These are phyloP conservation scores for Parauchenoglanis punctatus DNA, from an alignment of 2,797 vertebrate species.

Conservation along the genomic window DNA sequence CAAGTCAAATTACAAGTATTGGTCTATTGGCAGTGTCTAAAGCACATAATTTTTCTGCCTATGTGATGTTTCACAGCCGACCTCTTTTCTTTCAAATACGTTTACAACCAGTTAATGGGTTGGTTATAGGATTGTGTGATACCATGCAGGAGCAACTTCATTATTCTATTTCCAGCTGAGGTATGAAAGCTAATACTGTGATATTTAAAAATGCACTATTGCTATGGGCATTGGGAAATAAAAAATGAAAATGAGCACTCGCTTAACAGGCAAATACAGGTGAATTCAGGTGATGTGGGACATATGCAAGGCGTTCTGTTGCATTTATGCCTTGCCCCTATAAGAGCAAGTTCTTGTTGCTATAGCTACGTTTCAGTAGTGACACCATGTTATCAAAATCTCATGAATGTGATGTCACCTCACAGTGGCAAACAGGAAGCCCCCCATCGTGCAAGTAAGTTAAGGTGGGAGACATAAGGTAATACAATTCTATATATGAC, in stretches of 20 bases:
- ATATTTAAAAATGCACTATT: constrained; percentile 3
- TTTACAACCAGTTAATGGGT: background rate
- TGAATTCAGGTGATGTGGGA: constrained; percentile 2
- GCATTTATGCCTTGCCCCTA: background rate
- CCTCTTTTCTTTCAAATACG: background rate
- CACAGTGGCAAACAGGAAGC: background rate
- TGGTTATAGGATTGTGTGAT: background rate
- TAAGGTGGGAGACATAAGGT: background rate
- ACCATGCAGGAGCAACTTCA: background rate
- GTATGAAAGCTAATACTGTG: background rate
- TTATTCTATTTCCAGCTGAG: background rate
- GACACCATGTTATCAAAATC: too few relatives aligned
- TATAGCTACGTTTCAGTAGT: background rate
- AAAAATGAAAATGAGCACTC: background rate
- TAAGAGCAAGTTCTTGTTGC: background rate
- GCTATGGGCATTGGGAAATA: background rate
- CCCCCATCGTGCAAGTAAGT: background rate
- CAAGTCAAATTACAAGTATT: background rate
- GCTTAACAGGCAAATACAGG: background rate
- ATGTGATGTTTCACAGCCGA: background rate
- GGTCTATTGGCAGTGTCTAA: background rate
- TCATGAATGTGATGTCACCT: background rate
- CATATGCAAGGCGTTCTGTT: background rate
- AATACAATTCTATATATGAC: background rate
- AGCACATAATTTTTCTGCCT: background rate